Evolutionary conservation across 2,888 invertebrate genomes (phyloP).

Genomic region (Agapostemon virescens): DNA sequence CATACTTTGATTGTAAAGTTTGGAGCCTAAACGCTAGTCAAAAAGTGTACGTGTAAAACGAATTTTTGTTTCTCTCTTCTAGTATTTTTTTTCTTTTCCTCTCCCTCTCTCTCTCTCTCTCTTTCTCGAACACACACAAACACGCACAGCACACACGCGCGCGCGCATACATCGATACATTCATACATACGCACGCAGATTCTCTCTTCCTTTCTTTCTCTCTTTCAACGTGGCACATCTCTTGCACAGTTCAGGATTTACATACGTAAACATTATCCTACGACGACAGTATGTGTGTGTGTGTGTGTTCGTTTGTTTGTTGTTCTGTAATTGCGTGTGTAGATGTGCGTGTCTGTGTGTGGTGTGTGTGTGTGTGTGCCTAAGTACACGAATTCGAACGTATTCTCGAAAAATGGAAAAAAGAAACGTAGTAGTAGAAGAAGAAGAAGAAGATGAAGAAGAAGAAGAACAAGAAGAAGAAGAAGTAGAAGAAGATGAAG

Average conservation of each 20-base stretch:
- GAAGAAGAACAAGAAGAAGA: slow-evolving; percentile 30
- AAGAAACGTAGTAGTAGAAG: slow-evolving; percentile 23
- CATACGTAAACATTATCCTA: slow-evolving; percentile 42
- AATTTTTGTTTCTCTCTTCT: slow-evolving; percentile 33
- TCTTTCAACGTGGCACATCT: slow-evolving; percentile 52
- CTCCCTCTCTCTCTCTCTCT: neutral
- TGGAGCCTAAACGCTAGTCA: slow-evolving; percentile 49
- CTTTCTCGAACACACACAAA: neutral
- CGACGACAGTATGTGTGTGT: slow-evolving; percentile 25
- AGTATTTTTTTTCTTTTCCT: neutral
- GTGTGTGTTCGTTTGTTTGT: neutral
- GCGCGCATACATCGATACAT: neutral
- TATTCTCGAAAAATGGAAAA: slow-evolving; percentile 44
- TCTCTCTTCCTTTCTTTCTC: neutral
- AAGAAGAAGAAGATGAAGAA: slow-evolving; percentile 27
- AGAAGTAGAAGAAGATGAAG: slow-evolving; percentile 25
- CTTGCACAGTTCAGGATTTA: slow-evolving; percentile 44
- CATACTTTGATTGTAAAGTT: slow-evolving; percentile 53
- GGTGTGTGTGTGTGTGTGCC: slow-evolving; percentile 37
- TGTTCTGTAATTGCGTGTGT: neutral
- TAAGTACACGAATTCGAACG: slow-evolving; percentile 61
- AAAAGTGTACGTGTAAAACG: slow-evolving; percentile 53
- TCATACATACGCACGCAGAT: neutral
- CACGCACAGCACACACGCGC: too few species aligned
- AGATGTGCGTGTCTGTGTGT: neutral